Conservation (phyloP, 2,888 invertebrate species). For the Ptilodon capucinus region DNA sequence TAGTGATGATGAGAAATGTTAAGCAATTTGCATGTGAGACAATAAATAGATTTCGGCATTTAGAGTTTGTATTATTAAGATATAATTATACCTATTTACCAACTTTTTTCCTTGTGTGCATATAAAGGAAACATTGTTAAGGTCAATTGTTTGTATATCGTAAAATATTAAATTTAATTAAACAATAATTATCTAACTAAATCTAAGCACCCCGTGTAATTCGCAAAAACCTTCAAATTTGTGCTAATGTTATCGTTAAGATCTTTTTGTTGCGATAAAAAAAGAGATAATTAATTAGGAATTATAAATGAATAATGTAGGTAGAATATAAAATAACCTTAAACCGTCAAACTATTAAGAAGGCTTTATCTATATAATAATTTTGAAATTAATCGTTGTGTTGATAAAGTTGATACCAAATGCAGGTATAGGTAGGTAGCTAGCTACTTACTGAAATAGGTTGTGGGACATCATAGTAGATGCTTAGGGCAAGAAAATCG, state of each 20-base stretch:
- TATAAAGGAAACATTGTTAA: conserved; percentile 23
- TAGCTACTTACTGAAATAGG: too few species aligned
- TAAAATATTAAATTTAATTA: conserved; percentile 10
- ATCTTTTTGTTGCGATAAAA: neutral
- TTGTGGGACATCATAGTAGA: too few species aligned
- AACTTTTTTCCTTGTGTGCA: conserved; percentile 26
- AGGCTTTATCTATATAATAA: neutral
- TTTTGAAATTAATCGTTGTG: too few species aligned
- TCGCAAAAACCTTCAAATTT: neutral
- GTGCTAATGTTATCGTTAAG: neutral
- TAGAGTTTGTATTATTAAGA: conserved; percentile 12
- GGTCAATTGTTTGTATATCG: conserved; percentile 10
- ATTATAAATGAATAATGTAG: neutral
- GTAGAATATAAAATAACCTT: neutral
- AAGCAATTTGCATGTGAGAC: too few species aligned
- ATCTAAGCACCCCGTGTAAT: conserved; percentile 14
- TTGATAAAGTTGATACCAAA: too few species aligned
- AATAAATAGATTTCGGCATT: too few species aligned
- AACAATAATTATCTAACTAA: conserved; percentile 15
- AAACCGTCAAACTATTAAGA: neutral
- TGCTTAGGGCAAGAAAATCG: too few species aligned
- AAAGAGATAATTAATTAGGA: neutral
- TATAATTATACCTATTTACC: conserved; percentile 7
- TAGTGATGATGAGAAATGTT: too few species aligned
- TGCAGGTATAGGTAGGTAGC: too few species aligned